These are phyloP conservation scores for Diadromus collaris DNA, from an alignment of 2,888 invertebrate species.

Conservation along the genomic window DNA sequence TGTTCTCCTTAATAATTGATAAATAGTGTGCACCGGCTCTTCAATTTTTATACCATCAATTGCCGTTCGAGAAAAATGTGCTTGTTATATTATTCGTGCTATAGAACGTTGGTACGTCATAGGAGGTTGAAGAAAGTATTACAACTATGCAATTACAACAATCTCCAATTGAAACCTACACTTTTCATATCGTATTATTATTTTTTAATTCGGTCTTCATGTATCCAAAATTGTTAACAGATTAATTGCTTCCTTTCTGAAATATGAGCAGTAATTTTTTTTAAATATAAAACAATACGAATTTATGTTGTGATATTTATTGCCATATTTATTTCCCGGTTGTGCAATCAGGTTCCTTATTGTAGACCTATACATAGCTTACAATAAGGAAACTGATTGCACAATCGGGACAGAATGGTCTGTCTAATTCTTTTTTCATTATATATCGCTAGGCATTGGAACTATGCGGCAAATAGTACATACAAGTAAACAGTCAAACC, in stretches of 20 bases:
- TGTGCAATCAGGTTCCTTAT: neutral
- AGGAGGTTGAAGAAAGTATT: too few relatives aligned
- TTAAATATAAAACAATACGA: too few relatives aligned
- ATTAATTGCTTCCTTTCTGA: too few relatives aligned
- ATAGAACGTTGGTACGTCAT: neutral
- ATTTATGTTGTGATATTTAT: too few relatives aligned
- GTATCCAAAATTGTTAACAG: too few relatives aligned
- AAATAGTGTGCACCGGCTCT: neutral
- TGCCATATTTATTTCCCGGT: neutral
- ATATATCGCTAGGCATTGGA: neutral
- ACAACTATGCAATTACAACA: too few relatives aligned
- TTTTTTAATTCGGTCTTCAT: too few relatives aligned
- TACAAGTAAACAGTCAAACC: too few relatives aligned
- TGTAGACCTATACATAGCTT: neutral
- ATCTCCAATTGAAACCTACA: too few relatives aligned
- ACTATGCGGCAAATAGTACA: neutral
- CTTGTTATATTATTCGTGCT: neutral
- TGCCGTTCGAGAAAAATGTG: neutral
- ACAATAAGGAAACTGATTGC: neutral
- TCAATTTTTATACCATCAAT: neutral
- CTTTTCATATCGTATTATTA: too few relatives aligned
- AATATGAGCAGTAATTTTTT: too few relatives aligned
- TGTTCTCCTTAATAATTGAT: neutral
- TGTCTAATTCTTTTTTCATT: too few relatives aligned
- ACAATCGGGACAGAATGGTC: neutral